phyloP scores from a whole-genome alignment of 1,140 invertebrate species.

The Saccostrea glomerata region DNA sequence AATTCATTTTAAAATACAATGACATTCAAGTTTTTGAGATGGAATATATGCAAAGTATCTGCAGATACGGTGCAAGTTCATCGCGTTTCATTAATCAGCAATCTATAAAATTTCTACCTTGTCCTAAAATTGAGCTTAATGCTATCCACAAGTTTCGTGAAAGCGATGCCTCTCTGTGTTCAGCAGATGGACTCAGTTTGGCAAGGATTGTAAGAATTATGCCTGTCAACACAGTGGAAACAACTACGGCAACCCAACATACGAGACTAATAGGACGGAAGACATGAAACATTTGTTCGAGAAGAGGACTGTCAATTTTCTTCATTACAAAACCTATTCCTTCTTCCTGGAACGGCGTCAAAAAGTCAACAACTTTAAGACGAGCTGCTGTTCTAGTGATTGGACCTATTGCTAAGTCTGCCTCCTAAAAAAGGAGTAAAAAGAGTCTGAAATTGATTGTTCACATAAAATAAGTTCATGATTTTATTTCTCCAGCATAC shows the following conservation, averaged over 20 bases:
- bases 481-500: too few relatives aligned
- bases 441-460: too few relatives aligned
- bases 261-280: constrained; percentile 59
- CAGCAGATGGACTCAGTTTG: constrained; percentile 53
- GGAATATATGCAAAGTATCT: too few relatives aligned
- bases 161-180: too few relatives aligned
- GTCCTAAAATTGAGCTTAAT: too few relatives aligned
- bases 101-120: too few relatives aligned
- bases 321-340: constrained; percentile 63
- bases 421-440: constrained; percentile 55
- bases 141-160: too few relatives aligned
- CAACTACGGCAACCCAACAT: constrained; percentile 59
- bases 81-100: too few relatives aligned
- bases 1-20: too few relatives aligned
- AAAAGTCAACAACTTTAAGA: constrained; percentile 68
- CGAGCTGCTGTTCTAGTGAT: constrained; percentile 66
- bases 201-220: constrained; percentile 59
- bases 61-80: too few relatives aligned
- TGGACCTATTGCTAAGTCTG: constrained; percentile 65
- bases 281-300: constrained; percentile 62
- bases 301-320: constrained; percentile 46
- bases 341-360: constrained; percentile 65
- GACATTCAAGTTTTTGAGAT: too few relatives aligned
- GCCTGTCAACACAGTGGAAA: constrained; percentile 53
- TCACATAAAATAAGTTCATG: too few relatives aligned